Evolutionary conservation across 2,113 vertebrate species (phyloP), one percentile per base, ranked within the genome.

Genomic region (Carlito syrichta): DNA sequence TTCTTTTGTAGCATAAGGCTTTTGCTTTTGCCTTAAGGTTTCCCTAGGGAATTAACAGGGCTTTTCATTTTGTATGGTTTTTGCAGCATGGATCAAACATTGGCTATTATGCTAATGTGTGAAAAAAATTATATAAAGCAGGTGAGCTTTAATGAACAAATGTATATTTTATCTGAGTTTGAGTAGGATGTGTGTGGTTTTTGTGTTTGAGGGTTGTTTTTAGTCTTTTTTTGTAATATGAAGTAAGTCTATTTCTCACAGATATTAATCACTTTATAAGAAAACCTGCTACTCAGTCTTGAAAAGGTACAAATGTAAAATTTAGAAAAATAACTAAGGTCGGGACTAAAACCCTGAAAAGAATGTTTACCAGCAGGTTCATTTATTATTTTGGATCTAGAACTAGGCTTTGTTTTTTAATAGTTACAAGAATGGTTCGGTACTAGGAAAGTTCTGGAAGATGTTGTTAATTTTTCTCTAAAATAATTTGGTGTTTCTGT

Each of bases 401-500:
- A 93, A 58, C 52, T 74, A 90, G 60, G 88, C 79, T 95, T 94
- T 92, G 32, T 96, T 89, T 93, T 50, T 96, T 71, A 96, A 73
- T 89, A 95, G 90, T 95, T 77, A 91, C 68, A 97, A 79, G 86
- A 73, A 77, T 77, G 4, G 82, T 96, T 38, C 71, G 96, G 96
- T 97, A 83, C 94, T 97, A 97, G 84, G 83, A 94, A 94, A 81
- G 89, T 97, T 40, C 73, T 97, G 76, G 52, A 84, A 96, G 52
- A 95, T 95, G 82, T 79, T 95, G 84, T 96, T 89, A 78, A 3
- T 94, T 98, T 98, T 97, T 97, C 96, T 98, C 98, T 98, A 96
- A 97, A 96, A 94, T 97, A 96, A 98, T 98, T 95, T 98, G 98
- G 97, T 98, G 97, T 99, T 97, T 97, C 95, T 98, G 96, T 98